Percentiles rank a stretch among this genome's conserved stretches.
phyloP scores from a whole-genome alignment of 53 echinoderm and acorn worm species.

The Echinometra lucunter region DNA sequence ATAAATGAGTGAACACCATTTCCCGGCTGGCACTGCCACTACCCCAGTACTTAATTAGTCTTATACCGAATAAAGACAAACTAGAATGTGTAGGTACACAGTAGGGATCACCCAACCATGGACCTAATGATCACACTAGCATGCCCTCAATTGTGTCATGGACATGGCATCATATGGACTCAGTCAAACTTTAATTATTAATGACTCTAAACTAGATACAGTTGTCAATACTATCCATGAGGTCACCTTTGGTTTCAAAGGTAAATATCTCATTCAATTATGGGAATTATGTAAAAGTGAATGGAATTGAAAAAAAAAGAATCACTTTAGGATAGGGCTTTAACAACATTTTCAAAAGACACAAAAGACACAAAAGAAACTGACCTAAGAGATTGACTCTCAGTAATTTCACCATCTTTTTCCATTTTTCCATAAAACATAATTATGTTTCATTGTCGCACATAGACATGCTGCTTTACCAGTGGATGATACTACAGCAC shows the following conservation, averaged over 20 bases:
- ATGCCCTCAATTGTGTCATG: not conserved
- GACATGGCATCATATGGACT: conserved; percentile 2
- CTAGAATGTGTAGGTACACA: not conserved
- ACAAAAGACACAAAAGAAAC: no score
- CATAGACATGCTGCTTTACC: no score
- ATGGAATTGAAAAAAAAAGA: no score
- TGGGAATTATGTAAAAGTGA: no score
- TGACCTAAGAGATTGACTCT: no score
- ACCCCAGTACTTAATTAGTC: not conserved
- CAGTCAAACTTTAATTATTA: not conserved
- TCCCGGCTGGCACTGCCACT: not conserved
- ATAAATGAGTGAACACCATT: not conserved
- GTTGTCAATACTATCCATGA: not conserved
- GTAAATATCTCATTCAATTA: no score
- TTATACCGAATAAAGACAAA: not conserved
- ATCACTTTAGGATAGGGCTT: no score
- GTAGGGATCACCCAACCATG: not conserved
- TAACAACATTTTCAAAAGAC: no score
- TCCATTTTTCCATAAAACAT: no score
- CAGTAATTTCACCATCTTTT: no score
- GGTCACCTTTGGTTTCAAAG: not conserved
- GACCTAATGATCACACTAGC: conserved; percentile 22
- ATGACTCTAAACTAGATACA: not conserved
- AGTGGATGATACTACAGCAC: no score
- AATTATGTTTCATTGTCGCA: no score